Percentiles rank a stretch among this genome's conserved stretches.
Conservation (phyloP, 2,113 vertebrate species). For the Camelus bactrianus region DNA sequence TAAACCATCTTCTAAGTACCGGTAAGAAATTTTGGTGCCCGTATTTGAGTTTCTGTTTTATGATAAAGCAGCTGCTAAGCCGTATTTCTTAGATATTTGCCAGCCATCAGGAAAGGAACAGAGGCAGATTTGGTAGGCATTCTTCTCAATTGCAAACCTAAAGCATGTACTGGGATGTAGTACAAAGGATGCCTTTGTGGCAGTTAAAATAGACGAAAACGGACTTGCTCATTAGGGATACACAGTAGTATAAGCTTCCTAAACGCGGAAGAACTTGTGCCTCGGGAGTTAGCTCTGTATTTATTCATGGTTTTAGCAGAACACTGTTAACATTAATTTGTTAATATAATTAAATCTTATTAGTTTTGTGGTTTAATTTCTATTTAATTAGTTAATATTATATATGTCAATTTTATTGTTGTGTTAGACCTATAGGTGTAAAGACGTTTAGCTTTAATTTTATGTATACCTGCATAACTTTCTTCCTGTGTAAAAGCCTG, state of each 20-base stretch:
- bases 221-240: rapidly evolving
- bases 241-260: not conserved
- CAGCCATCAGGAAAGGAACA: not conserved
- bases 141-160: not conserved
- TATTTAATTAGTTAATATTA: not conserved
- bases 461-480: not conserved
- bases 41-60: conserved; percentile 6
- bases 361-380: not conserved
- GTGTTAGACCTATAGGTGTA: not conserved
- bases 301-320: not conserved
- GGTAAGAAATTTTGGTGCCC: not conserved
- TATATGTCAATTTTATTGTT: not conserved
- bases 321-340: not conserved
- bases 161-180: not conserved
- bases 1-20: not conserved
- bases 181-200: not conserved
- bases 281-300: not conserved
- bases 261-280: not conserved
- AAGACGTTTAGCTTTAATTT: not conserved
- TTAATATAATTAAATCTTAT: not conserved
- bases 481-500: not conserved
- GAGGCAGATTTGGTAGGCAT: not conserved
- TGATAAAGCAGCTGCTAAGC: not conserved
- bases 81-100: not conserved
- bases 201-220: not conserved